Conservation (phyloP, 2,888 invertebrate genomes). For the Chrysopilus asiliformis region DNA sequence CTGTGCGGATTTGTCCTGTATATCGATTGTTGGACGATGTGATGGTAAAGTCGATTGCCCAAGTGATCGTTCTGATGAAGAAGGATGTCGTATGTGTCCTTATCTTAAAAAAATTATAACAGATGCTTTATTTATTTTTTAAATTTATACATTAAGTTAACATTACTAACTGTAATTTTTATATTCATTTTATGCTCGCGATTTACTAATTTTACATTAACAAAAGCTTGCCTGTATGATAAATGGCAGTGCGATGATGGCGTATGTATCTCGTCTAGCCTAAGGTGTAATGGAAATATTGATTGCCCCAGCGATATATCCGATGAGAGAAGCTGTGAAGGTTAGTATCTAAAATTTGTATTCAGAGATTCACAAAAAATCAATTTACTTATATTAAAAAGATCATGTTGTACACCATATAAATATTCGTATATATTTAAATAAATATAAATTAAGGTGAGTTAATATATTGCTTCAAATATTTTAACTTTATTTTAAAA, state of each 20-base stretch:
- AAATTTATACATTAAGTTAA: neutral
- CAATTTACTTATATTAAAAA: too few relatives aligned
- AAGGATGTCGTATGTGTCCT: constrained; percentile 46
- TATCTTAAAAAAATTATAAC: constrained; percentile 7
- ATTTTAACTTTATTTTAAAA: too few relatives aligned
- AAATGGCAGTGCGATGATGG: constrained; percentile 65
- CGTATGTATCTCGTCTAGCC: constrained; percentile 45
- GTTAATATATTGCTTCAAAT: too few relatives aligned
- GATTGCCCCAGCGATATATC: constrained; percentile 59
- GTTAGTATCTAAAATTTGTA: too few relatives aligned
- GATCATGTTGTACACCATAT: too few relatives aligned
- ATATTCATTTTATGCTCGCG: too few relatives aligned
- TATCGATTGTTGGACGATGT: constrained; percentile 53
- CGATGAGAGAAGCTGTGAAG: constrained; percentile 56
- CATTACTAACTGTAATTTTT: too few relatives aligned
- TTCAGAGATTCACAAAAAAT: too few relatives aligned
- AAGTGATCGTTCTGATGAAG: constrained; percentile 48
- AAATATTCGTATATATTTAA: too few relatives aligned
- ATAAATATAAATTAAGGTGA: too few relatives aligned
- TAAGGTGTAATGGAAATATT: constrained; percentile 50
- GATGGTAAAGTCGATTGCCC: constrained; percentile 62
- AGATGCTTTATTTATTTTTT: neutral
- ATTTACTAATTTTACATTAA: too few relatives aligned
- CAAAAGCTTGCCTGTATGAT: constrained; percentile 49
- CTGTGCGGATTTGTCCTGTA: constrained; percentile 61